These are phyloP conservation scores for Falco naumanni DNA, from an alignment of 2,797 vertebrate genomes.

Conservation along the genomic window DNA sequence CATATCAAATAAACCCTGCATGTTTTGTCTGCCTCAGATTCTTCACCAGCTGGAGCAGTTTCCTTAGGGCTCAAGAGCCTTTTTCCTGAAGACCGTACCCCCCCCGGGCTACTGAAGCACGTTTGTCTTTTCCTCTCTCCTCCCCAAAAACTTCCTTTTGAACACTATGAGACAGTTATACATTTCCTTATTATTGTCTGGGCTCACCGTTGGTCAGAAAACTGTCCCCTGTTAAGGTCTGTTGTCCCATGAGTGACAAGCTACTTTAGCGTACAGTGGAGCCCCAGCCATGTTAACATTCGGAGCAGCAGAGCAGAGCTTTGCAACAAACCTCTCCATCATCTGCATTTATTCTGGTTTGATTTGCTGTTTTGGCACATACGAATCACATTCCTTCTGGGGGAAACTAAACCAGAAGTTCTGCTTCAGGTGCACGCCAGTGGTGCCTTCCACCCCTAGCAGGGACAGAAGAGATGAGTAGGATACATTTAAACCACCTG, in stretches of 20 bases:
- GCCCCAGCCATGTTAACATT: background rate
- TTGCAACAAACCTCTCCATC: background rate
- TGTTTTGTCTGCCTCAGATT: background rate
- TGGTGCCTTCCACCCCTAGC: background rate
- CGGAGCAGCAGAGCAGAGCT: background rate
- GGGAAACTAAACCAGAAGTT: background rate
- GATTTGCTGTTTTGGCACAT: background rate
- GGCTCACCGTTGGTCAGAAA: background rate
- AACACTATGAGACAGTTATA: constrained; percentile 4
- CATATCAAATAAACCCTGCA: background rate
- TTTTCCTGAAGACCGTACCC: background rate
- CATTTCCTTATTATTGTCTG: constrained; percentile 6
- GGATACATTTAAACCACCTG: background rate
- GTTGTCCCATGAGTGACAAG: background rate
- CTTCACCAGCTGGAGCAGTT: background rate
- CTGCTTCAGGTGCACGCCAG: background rate
- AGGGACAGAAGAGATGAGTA: background rate
- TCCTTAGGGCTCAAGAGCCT: constrained; percentile 6
- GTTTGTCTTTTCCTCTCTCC: constrained; percentile 24
- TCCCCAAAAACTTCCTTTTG: constrained; percentile 47
- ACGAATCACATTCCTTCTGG: background rate
- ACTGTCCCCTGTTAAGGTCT: background rate
- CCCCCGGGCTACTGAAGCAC: background rate
- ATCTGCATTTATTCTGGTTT: background rate
- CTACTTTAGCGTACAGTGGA: background rate